These are phyloP conservation scores for Sinodicranocentrus sp. DNA, from an alignment of 2,888 invertebrate species.

Conservation along the genomic window DNA sequence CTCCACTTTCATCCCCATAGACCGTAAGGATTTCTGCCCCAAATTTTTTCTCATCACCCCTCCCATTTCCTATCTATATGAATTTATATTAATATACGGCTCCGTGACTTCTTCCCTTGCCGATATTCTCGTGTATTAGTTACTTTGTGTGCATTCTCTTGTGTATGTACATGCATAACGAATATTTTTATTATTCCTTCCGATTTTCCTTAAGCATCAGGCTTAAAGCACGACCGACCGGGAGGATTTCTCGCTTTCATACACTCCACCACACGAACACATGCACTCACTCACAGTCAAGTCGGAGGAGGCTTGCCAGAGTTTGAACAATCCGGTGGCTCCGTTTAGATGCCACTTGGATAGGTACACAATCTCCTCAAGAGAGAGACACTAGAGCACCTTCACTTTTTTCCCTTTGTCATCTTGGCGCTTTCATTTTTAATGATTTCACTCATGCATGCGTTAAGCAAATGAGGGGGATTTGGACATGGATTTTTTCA, in stretches of 20 bases:
- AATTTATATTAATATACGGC: conserved; percentile 72
- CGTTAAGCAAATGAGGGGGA: no score
- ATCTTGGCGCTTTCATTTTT: no score
- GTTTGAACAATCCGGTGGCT: conserved; percentile 21
- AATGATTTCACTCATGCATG: no score
- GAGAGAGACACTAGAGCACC: no score
- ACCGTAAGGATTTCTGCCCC: conserved; percentile 74
- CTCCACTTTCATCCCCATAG: conserved; percentile 75
- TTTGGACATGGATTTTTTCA: no score
- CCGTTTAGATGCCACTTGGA: conserved; percentile 47
- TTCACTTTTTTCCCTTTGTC: conserved; percentile 5
- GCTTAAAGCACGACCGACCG: conserved; percentile 46
- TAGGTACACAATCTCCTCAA: conserved; percentile 48
- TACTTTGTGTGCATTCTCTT: conserved; percentile 58
- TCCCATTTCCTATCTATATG: conserved; percentile 74
- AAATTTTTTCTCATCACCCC: conserved; percentile 75
- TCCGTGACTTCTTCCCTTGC: conserved; percentile 54
- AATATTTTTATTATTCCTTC: conserved; percentile 67
- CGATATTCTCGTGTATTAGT: conserved; percentile 51
- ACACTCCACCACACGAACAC: conserved; percentile 1
- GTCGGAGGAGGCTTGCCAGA: conserved; percentile 8
- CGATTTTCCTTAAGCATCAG: conserved; percentile 58
- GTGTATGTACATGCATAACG: conserved; percentile 57
- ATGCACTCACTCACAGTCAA: conserved; percentile 41
- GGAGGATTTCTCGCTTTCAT: conserved; percentile 49